Percentiles rank a stretch among this genome's conserved stretches.
Evolutionary conservation across 2,113 vertebrate species (phyloP).

Genomic region (Narcine bancroftii): DNA sequence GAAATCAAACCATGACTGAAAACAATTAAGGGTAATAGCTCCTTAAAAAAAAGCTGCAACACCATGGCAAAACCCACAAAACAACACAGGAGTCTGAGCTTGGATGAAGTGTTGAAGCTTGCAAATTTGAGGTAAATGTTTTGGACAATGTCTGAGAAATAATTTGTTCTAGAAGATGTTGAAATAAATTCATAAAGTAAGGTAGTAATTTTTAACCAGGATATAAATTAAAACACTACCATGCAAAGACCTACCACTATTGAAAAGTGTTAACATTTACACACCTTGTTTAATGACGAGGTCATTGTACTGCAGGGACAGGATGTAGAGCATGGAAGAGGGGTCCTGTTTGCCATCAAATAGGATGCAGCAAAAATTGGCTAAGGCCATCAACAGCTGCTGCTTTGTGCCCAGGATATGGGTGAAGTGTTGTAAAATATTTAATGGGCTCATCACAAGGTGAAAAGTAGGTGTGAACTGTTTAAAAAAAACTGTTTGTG

Average conservation of each 20-base stretch:
- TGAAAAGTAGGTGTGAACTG: conserved; percentile 5
- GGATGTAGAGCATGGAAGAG: not conserved
- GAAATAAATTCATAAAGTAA: not conserved
- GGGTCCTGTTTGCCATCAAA: not conserved
- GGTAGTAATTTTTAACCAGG: not conserved
- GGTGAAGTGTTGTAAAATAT: not conserved
- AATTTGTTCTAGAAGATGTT: not conserved
- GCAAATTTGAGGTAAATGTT: not conserved
- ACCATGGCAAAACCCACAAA: not conserved
- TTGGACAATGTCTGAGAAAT: not conserved
- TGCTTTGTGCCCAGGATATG: not conserved
- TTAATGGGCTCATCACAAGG: conserved; percentile 14
- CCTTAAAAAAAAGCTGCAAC: too few relatives aligned
- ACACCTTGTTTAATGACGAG: not conserved
- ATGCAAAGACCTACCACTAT: not conserved
- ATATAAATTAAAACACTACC: not conserved
- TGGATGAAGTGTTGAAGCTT: not conserved
- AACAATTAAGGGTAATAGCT: not conserved
- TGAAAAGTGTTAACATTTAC: not conserved
- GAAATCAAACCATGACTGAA: not conserved
- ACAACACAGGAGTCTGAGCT: not conserved
- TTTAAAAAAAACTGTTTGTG: conserved; percentile 2
- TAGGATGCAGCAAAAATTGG: not conserved
- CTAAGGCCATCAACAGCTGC: not conserved
- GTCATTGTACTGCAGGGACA: not conserved